A percentile compares a stretch with the other conserved stretches of the same genome.
Conservation (phyloP, 2,888 invertebrate genomes). For the Minunthozetes semirufus region DNA sequence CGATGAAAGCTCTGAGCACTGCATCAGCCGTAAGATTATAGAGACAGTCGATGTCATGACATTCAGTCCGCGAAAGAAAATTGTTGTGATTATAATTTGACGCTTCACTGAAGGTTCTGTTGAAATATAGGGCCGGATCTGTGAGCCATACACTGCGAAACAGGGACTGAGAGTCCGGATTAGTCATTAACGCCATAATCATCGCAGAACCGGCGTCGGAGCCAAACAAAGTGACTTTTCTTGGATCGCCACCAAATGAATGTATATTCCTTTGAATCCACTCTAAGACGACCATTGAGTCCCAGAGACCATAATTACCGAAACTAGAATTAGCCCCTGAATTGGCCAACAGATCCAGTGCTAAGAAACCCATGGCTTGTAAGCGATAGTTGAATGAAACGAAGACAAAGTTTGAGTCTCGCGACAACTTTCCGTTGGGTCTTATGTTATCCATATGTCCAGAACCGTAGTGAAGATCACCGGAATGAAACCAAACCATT, state of each 20-base stretch:
- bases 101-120: conserved; percentile 38
- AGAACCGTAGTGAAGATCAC: conserved; percentile 42
- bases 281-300: conserved; percentile 65
- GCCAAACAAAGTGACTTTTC: conserved; percentile 44
- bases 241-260: conserved; percentile 73
- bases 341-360: conserved; percentile 58
- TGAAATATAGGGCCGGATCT: conserved; percentile 41
- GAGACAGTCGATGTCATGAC: conserved; percentile 38
- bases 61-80: conserved; percentile 39
- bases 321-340: conserved; percentile 65
- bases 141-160: conserved; percentile 41
- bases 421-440: conserved; percentile 68
- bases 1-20: conserved; percentile 40
- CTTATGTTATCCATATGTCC: conserved; percentile 49
- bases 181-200: conserved; percentile 39
- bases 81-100: conserved; percentile 37
- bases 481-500: conserved; percentile 48
- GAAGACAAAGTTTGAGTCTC: conserved; percentile 70
- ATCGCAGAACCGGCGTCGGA: conserved; percentile 41
- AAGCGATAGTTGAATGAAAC: conserved; percentile 78
- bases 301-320: conserved; percentile 78
- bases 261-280: conserved; percentile 76
- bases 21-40: conserved; percentile 36
- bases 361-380: conserved; percentile 65
- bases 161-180: conserved; percentile 30